Percentiles rank a stretch among this genome's conserved stretches.
Conservation (phyloP, 2,888 invertebrate species). For the Brachyopa scutellaris region DNA sequence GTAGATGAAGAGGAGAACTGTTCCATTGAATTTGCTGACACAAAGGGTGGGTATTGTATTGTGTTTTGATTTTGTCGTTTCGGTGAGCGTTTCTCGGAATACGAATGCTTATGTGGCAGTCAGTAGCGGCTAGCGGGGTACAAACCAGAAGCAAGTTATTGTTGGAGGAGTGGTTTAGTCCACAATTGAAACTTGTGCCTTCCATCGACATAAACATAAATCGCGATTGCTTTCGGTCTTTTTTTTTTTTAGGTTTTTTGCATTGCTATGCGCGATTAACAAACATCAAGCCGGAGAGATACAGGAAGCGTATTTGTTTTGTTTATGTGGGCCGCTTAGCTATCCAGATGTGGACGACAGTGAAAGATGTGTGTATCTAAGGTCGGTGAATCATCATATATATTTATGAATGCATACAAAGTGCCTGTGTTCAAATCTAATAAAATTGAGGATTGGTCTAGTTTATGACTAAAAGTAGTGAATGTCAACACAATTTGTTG, state of each 20-base stretch:
- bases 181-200: conserved; percentile 46
- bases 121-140: neutral
- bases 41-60: conserved; percentile 61
- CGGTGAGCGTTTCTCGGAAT: conserved; percentile 42
- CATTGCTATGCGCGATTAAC: conserved; percentile 24
- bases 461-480: neutral
- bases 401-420: no score
- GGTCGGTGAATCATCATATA: conserved; percentile 14
- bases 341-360: conserved; percentile 1
- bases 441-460: neutral
- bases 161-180: conserved; percentile 37
- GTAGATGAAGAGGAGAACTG: conserved; percentile 42
- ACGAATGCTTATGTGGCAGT: conserved; percentile 5
- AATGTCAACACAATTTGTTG: no score
- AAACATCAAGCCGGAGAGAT: conserved; percentile 29
- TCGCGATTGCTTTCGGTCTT: conserved; percentile 10
- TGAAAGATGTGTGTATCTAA: neutral
- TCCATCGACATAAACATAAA: conserved; percentile 50
- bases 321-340: conserved; percentile 23
- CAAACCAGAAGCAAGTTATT: conserved; percentile 6
- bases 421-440: neutral
- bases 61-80: conserved; percentile 33
- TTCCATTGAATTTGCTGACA: conserved; percentile 56
- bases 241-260: neutral
- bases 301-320: conserved; percentile 30